Evolutionary conservation across 92 coral and sea anemone genomes (phyloP).

Genomic region (Metridium senile): DNA sequence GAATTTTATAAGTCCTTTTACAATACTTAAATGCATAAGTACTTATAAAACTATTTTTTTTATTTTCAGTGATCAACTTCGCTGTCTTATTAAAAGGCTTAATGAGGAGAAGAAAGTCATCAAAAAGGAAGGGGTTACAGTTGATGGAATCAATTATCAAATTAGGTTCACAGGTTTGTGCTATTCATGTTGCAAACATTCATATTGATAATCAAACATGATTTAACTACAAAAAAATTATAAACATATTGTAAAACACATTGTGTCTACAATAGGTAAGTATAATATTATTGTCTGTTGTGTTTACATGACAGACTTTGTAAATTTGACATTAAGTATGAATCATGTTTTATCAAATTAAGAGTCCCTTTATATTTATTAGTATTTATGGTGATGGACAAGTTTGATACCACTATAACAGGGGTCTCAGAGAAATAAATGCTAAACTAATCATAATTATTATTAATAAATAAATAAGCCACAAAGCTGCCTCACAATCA

Average conservation of each 20-base stretch:
- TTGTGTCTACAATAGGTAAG: too few relatives aligned
- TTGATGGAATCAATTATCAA: constrained; percentile 24
- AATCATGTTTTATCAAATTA: too few relatives aligned
- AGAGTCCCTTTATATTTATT: too few relatives aligned
- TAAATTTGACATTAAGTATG: too few relatives aligned
- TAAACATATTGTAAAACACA: neutral
- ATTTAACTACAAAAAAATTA: neutral
- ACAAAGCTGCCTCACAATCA: neutral
- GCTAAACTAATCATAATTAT: too few relatives aligned
- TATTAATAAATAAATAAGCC: too few relatives aligned
- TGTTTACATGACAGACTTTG: too few relatives aligned
- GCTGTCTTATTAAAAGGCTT: constrained; percentile 13
- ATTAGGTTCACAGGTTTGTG: constrained; percentile 19
- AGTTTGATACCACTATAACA: too few relatives aligned
- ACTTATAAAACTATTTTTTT: neutral
- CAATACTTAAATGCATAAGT: neutral
- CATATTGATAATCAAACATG: neutral
- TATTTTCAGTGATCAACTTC: constrained; percentile 7
- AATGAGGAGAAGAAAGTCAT: constrained; percentile 25
- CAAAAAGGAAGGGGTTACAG: constrained; percentile 28
- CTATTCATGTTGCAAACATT: neutral
- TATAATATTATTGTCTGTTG: too few relatives aligned
- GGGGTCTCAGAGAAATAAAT: too few relatives aligned
- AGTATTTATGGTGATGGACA: too few relatives aligned
- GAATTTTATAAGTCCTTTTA: too few relatives aligned